A percentile compares a stretch with the other conserved stretches of the same genome.
Evolutionary conservation across 1,140 invertebrate species (phyloP).

Genomic region (Drosophila dunni): DNA sequence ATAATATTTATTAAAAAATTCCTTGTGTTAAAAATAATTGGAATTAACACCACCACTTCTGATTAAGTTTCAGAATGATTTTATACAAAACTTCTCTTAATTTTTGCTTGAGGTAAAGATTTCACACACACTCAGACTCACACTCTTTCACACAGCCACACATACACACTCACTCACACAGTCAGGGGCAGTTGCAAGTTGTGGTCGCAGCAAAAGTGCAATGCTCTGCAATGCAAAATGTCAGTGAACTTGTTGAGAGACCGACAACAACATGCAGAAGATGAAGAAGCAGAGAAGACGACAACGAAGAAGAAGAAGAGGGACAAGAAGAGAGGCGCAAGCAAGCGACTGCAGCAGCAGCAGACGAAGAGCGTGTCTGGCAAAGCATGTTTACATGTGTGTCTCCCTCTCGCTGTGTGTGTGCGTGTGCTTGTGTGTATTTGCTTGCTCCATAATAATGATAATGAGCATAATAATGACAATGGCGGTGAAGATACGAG

Average conservation of each 20-base stretch:
- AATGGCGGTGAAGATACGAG: slow-evolving; percentile 16
- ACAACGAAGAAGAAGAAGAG: neutral
- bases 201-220: slow-evolving; percentile 69
- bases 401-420: neutral
- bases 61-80: too few relatives aligned
- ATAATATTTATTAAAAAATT: too few relatives aligned
- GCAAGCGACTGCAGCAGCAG: slow-evolving; percentile 15
- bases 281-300: slow-evolving; percentile 1
- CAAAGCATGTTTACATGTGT: slow-evolving; percentile 32
- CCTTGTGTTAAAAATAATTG: too few relatives aligned
- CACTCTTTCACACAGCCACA: slow-evolving; percentile 2
- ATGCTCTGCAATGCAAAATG: slow-evolving; percentile 77
- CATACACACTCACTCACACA: slow-evolving; percentile 23
- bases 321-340: neutral
- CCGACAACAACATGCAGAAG: slow-evolving; percentile 19
- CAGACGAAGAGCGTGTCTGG: slow-evolving; percentile 52
- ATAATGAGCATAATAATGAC: slow-evolving; percentile 39
- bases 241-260: slow-evolving; percentile 70
- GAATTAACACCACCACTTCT: too few relatives aligned
- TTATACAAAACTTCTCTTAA: neutral
- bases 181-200: slow-evolving; percentile 1
- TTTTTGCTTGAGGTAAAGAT: slow-evolving; percentile 19
- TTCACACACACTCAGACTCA: slow-evolving; percentile 22
- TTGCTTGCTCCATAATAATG: slow-evolving; percentile 12
- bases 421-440: neutral